A percentile compares a stretch with the other conserved stretches of the same genome.
Evolutionary conservation across 2,113 vertebrate genomes (phyloP).

Genomic region (Hippocampus barbouri): DNA sequence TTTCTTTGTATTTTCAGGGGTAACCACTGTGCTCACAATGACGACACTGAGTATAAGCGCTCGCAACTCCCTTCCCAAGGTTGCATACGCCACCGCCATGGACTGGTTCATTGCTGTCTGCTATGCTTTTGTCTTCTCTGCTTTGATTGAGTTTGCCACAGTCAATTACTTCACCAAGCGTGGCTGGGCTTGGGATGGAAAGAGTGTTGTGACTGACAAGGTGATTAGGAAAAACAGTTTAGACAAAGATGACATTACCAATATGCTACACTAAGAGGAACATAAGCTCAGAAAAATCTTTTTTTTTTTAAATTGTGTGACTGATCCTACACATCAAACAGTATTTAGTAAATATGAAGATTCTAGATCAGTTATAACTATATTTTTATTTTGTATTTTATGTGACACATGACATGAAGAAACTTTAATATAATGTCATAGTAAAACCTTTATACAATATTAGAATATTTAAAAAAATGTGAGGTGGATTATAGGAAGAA

Average conservation of each 20-base stretch:
- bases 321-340: too few relatives aligned
- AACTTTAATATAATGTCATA: too few relatives aligned
- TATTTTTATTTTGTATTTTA: too few relatives aligned
- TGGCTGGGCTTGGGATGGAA: slow-evolving; percentile 98
- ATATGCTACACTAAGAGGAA: neutral
- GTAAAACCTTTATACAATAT: too few relatives aligned
- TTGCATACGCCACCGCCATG: slow-evolving; percentile 98
- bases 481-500: too few relatives aligned
- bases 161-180: slow-evolving; percentile 99
- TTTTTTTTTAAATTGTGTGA: too few relatives aligned
- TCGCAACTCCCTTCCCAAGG: slow-evolving; percentile 95
- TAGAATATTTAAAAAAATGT: too few relatives aligned
- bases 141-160: slow-evolving; percentile 95
- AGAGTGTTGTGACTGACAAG: slow-evolving; percentile 96
- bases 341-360: too few relatives aligned
- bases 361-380: too few relatives aligned
- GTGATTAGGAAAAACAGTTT: slow-evolving; percentile 71
- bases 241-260: slow-evolving; percentile 15
- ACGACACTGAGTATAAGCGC: slow-evolving; percentile 96
- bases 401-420: too few relatives aligned
- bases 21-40: slow-evolving; percentile 97
- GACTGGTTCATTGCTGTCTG: slow-evolving; percentile 99
- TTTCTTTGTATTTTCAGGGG: slow-evolving; percentile 71
- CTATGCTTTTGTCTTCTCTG: slow-evolving; percentile 97
- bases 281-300: neutral